Base-by-base conservation (phyloP, 2,888 invertebrate species). In the Geotrupes spiniger region DNA sequence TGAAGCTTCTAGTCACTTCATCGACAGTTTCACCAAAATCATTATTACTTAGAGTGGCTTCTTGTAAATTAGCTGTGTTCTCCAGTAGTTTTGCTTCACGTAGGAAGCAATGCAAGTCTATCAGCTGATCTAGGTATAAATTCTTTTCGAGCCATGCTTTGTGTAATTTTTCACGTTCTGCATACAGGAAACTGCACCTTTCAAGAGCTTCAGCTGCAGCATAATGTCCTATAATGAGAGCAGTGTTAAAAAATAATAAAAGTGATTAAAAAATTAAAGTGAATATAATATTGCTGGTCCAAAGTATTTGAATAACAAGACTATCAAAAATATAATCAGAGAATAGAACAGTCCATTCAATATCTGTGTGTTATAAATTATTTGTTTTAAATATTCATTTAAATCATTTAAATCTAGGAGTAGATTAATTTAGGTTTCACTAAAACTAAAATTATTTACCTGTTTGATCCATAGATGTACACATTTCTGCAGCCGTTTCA, bases 21-120 rank as follows among this genome's bases (percentile, higher is more conserved):
- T 96, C 94, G 0, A 90, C 89, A 0, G 85, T 86, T 29, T 87
- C 82, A 0, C 88, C 85, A 50, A 85, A 84, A 60, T 89, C 87
- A 0, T 82, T 81, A 11, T 66, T 51, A 71, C 80, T 78, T 1
- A 90, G 68, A 0, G 87, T 82, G 0, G 87, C 88, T 66, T 96
- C 94, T 73, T 97, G 96, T 0, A 90, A 83, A 9, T 86, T 85
- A 52, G 93, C 91, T 9, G 91, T 80, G 54, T 92, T 89, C 66
- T 95, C 91, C 51, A 98, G 81, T 70, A 92, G 90, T 65, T 92
- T 92, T 9, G 93, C 92, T 74, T 98, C 98, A 1, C 96, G 79
- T 53, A 94, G 74, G 83, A 98, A 97, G 71, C 92, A 89, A 74
- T 96, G 95, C 63, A 95, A 78, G 73, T 96, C 94, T 53, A 92